Evolutionary conservation across 2,113 vertebrate genomes (phyloP), one percentile per base, ranked within the genome.

Genomic region (Oreochromis spilurus): DNA sequence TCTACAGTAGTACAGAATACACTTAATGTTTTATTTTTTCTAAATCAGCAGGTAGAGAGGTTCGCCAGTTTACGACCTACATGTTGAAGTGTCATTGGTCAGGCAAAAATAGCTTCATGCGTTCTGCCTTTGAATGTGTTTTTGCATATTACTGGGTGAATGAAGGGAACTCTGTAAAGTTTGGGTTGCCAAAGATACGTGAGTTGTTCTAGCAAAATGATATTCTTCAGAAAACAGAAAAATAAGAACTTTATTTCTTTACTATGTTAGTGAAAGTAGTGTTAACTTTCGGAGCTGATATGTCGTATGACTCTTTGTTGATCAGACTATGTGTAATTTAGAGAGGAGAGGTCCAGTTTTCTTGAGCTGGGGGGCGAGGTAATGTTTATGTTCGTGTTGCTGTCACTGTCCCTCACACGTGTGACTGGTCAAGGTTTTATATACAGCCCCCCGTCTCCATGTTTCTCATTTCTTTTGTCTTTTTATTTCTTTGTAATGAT

Each of bases 261-360:
- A n/a, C 19, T 53, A n/a, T 7, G 9, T n/a, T 53, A 53, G 19
- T 53, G 19, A 53, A 17, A 53, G 50, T 53, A 53, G 19, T n/a
- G 19, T 29, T 14, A 14, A 10, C 11, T 13, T 14, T 58, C 11
- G 3, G n/a, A 26, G 24, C 5, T 58, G 16, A 26, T 65, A 36
- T 19, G 16, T 36, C 58, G 11, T 1, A 24, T 53, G 45, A 57
- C 14, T 38, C 29, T 55, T 48, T 84, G 9, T 53, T 88, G 82
- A 91, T 34, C 72, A 52, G 79, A 82, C 40, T 62, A 84, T 79
- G 81, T 77, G 60, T 81, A 79, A 84, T 94, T 91, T 86, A 81
- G 65, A 88, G 70, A 26, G 48, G 87, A 84, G 40, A 40, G 70
- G 67, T 91, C 82, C 65, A 91, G 83, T 82, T 75, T 52, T 54